Evolutionary conservation across 2,113 vertebrate species (phyloP), one percentile per base, ranked within the genome.

Genomic region (Saguinus imperator): DNA sequence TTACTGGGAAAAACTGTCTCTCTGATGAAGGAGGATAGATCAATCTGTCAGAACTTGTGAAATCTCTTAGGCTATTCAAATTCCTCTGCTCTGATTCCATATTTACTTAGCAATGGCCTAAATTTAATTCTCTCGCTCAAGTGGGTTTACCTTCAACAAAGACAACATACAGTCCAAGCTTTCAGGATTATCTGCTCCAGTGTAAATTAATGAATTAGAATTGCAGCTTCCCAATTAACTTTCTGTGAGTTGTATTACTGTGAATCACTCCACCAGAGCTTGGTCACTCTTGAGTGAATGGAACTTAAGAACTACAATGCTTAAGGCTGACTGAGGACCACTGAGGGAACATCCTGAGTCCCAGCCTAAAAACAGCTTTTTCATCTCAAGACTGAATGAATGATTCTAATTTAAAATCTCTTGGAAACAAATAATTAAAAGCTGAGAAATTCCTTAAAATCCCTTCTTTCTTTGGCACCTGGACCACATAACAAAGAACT

Each of bases 81-180:
- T 80, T 95, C 84, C 83, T 96, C 81, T 86, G 89, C 89, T 97
- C 61, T n/a, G 37, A 88, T 72, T 96, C 91, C 83, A 29, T 81
- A 92, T 88, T 97, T 95, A 96, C 91, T 91, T 58, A 94, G 89
- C 52, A 95, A 92, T 82, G 68, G 68, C 82, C 89, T 89, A 87
- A 87, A 96, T 84, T 88, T 91, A 96, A 96, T 97, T 86, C 61
- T 87, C 75, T 94, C 0, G 0, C 64, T 92, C 80, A 76, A 97
- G 75, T 89, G 70, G 70, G 80, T 93, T 93, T 96, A 64, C 93
- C 76, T 90, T 95, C 83, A 93, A 96, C 87, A 87, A 98, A 87
- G 87, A 45, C 43, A 94, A 66, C 61, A 94, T 12, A 94, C 16
- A 45, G 80, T 75, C 13, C 35, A 45, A 83, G 73, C 50, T 94